Evolutionary conservation across 1,140 invertebrate genomes (phyloP).

Genomic region (Orius insidiosus): DNA sequence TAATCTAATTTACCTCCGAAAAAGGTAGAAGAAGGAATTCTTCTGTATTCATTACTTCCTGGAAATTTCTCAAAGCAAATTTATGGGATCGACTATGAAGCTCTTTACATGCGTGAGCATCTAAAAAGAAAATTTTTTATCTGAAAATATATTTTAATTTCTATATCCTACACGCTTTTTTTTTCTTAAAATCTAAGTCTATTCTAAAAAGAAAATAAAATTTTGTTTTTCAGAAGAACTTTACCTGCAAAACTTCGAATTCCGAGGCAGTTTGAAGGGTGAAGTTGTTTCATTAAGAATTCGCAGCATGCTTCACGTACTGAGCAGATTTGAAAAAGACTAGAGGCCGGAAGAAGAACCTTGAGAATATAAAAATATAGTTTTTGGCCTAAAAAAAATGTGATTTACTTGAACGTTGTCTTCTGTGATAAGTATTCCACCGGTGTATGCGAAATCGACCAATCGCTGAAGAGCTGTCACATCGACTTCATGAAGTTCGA

Average conservation of each 20-base stretch:
- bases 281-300: slow-evolving; percentile 77
- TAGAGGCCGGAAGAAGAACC: slow-evolving; percentile 57
- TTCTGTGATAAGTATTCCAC: slow-evolving; percentile 55
- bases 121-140: slow-evolving; percentile 23
- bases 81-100: slow-evolving; percentile 43
- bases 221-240: slow-evolving; percentile 1
- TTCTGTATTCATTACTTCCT: slow-evolving; percentile 48
- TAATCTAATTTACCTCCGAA: slow-evolving; percentile 32
- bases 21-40: slow-evolving; percentile 47
- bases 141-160: slow-evolving; percentile 1
- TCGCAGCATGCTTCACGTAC: slow-evolving; percentile 61
- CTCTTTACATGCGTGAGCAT: slow-evolving; percentile 46
- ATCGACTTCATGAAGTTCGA: slow-evolving; percentile 45
- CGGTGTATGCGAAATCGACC: slow-evolving; percentile 59
- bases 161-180: neutral
- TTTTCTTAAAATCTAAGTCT: neutral
- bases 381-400: too few relatives aligned
- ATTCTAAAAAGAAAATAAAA: neutral
- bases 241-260: slow-evolving; percentile 51
- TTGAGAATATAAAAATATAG: slow-evolving; percentile 20
- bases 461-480: slow-evolving; percentile 40
- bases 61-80: slow-evolving; percentile 49
- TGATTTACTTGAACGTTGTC: slow-evolving; percentile 52
- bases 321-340: slow-evolving; percentile 52
- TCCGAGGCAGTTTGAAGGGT: slow-evolving; percentile 70